These are phyloP conservation scores for Drosophila prostipennis DNA, from an alignment of 2,888 invertebrate species.

Conservation along the genomic window DNA sequence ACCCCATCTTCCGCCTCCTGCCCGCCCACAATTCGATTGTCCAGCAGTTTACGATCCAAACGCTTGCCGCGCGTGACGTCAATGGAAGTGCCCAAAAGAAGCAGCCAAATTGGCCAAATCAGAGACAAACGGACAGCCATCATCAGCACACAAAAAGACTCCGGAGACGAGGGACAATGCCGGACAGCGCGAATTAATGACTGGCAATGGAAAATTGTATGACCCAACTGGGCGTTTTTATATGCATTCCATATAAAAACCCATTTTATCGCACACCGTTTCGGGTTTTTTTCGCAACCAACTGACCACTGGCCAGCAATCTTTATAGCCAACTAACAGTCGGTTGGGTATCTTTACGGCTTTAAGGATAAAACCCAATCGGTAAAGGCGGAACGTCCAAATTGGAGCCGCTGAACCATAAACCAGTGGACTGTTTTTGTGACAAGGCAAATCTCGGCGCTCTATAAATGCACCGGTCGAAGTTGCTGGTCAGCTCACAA, in stretches of 20 bases:
- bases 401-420: constrained; percentile 53
- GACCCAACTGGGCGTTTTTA: constrained; percentile 57
- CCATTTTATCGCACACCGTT: constrained; percentile 37
- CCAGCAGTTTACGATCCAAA: constrained; percentile 43
- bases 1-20: constrained; percentile 63
- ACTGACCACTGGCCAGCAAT: constrained; percentile 33
- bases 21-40: constrained; percentile 74
- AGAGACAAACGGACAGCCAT: constrained; percentile 24
- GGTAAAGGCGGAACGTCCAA: constrained; percentile 39
- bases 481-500: constrained; percentile 21
- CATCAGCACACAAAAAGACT: constrained; percentile 1
- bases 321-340: constrained; percentile 46
- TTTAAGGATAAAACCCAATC: constrained; percentile 57
- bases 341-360: constrained; percentile 60
- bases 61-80: constrained; percentile 68
- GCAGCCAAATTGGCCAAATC: constrained; percentile 11
- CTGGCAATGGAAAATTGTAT: constrained; percentile 57
- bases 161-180: constrained; percentile 14
- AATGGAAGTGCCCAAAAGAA: constrained; percentile 59
- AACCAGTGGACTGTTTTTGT: constrained; percentile 1
- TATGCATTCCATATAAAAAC: constrained; percentile 49
- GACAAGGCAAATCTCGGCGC: constrained; percentile 51
- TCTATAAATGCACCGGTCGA: constrained; percentile 37
- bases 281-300: constrained; percentile 21
- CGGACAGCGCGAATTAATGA: constrained; percentile 56